Percentiles rank a stretch among this genome's conserved stretches.
phyloP scores from a whole-genome alignment of 2,797 vertebrate genomes.

The Rhinophrynus dorsalis region DNA sequence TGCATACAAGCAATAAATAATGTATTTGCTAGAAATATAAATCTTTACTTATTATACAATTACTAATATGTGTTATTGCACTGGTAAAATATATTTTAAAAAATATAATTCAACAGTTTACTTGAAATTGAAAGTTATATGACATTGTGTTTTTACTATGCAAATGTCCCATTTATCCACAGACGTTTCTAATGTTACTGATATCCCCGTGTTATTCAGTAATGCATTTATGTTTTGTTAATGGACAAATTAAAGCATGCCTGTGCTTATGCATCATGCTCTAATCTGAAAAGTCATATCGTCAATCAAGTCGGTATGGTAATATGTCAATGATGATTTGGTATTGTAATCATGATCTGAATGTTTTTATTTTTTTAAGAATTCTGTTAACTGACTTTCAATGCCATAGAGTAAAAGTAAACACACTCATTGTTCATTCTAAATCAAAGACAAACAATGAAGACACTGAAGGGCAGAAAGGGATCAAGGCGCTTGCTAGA shows the following conservation, averaged over 20 bases:
- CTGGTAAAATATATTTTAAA: too few relatives aligned
- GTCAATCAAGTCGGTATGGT: not conserved
- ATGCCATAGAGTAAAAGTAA: slow-evolving; percentile 14
- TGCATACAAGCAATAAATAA: too few relatives aligned
- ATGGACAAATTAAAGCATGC: slow-evolving; percentile 1
- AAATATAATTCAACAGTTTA: too few relatives aligned
- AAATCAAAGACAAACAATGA: slow-evolving; percentile 25
- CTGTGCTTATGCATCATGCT: slow-evolving; percentile 19
- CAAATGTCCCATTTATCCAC: slow-evolving; percentile 16
- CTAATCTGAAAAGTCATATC: not conserved
- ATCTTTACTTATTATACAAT: too few relatives aligned
- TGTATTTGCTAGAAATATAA: too few relatives aligned
- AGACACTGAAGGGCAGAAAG: slow-evolving; percentile 21
- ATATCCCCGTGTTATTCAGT: slow-evolving; percentile 15
- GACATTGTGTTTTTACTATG: slow-evolving; percentile 10
- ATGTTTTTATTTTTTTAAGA: slow-evolving; percentile 25
- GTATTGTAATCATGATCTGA: slow-evolving; percentile 4
- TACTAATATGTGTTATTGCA: too few relatives aligned
- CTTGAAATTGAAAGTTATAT: too few relatives aligned
- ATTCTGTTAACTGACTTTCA: slow-evolving; percentile 32
- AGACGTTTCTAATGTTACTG: slow-evolving; percentile 7
- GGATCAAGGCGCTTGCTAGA: not conserved
- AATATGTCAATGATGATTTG: slow-evolving; percentile 7
- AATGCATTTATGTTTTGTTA: slow-evolving; percentile 24
- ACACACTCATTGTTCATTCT: slow-evolving; percentile 27